Conservation (phyloP, 2,797 vertebrate species). For the Danio kyathit region DNA sequence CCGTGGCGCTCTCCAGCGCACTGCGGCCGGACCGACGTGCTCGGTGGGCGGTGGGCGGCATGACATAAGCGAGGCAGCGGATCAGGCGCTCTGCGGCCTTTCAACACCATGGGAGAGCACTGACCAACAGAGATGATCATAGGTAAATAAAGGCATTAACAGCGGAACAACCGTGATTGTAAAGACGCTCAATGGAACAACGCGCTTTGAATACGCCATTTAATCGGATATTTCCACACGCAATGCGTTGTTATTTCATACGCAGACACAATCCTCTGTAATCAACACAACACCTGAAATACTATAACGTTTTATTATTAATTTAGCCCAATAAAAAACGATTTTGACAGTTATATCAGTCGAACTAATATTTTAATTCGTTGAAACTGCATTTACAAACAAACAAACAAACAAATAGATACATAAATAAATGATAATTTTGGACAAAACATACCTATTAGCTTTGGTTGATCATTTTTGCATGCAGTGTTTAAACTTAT, state of each 20-base stretch:
- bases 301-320: not conserved
- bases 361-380: too few species aligned
- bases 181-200: constrained; percentile 69
- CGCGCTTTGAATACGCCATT: constrained; percentile 56
- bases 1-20: constrained; percentile 65
- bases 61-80: constrained; percentile 61
- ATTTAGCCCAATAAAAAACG: not conserved
- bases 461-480: not conserved
- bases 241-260: constrained; percentile 62
- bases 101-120: constrained; percentile 75
- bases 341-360: not conserved
- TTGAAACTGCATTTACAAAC: too few species aligned
- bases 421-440: too few species aligned
- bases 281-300: not conserved
- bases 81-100: constrained; percentile 68
- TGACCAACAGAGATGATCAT: constrained; percentile 76
- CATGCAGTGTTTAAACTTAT: not conserved
- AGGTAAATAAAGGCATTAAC: constrained; percentile 67
- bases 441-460: too few species aligned
- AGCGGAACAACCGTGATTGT: constrained; percentile 66
- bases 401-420: too few species aligned
- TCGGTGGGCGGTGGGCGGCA: constrained; percentile 71
- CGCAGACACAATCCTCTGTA: constrained; percentile 61
- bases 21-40: constrained; percentile 66
- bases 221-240: constrained; percentile 58